Conservation (phyloP, 2,797 vertebrate genomes). For the Calcarius lapponicus region DNA sequence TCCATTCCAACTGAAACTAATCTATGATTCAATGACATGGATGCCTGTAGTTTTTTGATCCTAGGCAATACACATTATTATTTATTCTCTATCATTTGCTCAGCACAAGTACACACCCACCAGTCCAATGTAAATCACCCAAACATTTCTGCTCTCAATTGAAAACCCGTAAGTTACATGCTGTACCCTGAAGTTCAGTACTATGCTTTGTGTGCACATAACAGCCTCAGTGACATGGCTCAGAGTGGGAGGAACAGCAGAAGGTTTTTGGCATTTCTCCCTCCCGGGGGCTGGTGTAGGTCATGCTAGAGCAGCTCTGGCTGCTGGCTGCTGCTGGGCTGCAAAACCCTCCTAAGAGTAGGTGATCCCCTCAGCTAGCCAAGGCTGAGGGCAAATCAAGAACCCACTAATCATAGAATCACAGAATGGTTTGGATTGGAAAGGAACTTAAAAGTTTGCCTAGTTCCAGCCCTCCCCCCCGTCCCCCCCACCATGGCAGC, state of each 20-base stretch:
- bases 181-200: not conserved
- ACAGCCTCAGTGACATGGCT: rapidly evolving
- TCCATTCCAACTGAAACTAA: not conserved
- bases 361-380: not conserved
- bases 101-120: not conserved
- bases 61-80: not conserved
- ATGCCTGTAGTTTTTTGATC: not conserved
- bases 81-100: not conserved
- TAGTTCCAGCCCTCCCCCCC: not conserved
- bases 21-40: not conserved
- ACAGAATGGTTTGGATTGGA: not conserved
- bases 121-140: not conserved
- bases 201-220: not conserved
- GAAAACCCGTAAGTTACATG: not conserved
- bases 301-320: not conserved
- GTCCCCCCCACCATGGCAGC: too few relatives aligned
- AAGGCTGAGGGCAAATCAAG: not conserved
- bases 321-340: not conserved
- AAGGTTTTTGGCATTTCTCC: not conserved
- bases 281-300: not conserved
- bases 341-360: not conserved
- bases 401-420: not conserved
- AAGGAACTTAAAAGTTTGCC: not conserved
- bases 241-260: not conserved
- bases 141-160: not conserved